Percentiles rank a stretch among this genome's conserved stretches.
These are phyloP conservation scores for Nephrocerus scutellatus DNA, from an alignment of 2,888 invertebrate species.

Conservation along the genomic window DNA sequence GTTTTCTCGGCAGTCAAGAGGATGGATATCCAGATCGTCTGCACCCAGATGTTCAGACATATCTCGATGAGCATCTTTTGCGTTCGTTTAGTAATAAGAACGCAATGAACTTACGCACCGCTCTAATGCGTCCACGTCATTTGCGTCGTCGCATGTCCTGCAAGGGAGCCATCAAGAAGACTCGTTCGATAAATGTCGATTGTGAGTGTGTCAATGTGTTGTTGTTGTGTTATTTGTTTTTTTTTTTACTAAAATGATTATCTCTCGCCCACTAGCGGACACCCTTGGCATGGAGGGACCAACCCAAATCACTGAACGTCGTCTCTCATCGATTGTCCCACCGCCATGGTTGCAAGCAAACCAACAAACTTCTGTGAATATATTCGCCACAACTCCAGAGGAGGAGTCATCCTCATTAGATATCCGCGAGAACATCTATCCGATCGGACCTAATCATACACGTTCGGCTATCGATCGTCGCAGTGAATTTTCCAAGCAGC, in stretches of 20 bases:
- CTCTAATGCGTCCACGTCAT: conserved; percentile 51
- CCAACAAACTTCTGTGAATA: conserved; percentile 29
- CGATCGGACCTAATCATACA: conserved; percentile 40
- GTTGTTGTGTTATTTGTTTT: background rate
- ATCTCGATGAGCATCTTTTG: conserved; percentile 77
- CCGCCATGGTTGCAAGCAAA: conserved; percentile 47
- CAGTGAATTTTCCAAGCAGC: conserved; percentile 42
- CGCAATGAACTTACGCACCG: conserved; percentile 55
- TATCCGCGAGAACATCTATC: conserved; percentile 44
- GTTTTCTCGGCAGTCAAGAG: conserved; percentile 89
- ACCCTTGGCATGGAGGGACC: conserved; percentile 72
- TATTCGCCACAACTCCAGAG: conserved; percentile 44
- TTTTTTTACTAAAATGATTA: background rate
- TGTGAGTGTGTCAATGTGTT: conserved; percentile 53
- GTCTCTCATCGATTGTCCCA: conserved; percentile 50
- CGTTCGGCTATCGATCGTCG: conserved; percentile 42
- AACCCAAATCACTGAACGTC: conserved; percentile 49
- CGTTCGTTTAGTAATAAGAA: conserved; percentile 71
- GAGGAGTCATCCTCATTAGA: conserved; percentile 30
- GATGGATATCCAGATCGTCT: conserved; percentile 83
- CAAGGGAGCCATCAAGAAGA: conserved; percentile 88
- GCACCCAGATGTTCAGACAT: conserved; percentile 77
- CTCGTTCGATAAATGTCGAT: conserved; percentile 86
- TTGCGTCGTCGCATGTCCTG: conserved; percentile 75
- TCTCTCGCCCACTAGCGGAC: conserved; percentile 54